These are phyloP conservation scores for Thaumetopoea pityocampa DNA, from an alignment of 1,140 invertebrate species.

Conservation along the genomic window DNA sequence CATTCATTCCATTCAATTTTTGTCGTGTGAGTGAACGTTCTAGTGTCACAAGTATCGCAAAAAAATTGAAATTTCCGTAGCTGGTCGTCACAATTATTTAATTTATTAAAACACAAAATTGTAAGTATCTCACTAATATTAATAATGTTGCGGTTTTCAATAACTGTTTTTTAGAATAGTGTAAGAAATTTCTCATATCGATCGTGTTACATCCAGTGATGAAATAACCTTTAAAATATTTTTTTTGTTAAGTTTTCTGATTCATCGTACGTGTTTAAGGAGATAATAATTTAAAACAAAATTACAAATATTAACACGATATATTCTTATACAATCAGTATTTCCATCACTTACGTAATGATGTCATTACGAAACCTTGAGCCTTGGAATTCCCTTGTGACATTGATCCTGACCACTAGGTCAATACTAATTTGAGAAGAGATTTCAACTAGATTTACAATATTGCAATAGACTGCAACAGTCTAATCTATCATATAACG, in stretches of 20 bases:
- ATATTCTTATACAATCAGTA: neutral
- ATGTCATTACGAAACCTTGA: constrained; percentile 51
- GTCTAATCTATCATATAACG: too few species aligned
- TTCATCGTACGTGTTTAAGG: too few species aligned
- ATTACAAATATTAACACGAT: neutral
- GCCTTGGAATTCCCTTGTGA: constrained; percentile 50
- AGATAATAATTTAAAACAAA: too few species aligned
- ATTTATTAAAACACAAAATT: constrained; percentile 1
- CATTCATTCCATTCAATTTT: constrained; percentile 1
- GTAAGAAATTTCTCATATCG: too few species aligned
- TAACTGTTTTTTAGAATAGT: too few species aligned
- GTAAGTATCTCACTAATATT: too few species aligned
- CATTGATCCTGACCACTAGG: constrained; percentile 68
- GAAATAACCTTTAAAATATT: too few species aligned
- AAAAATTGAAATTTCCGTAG: neutral
- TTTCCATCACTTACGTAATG: constrained; percentile 54
- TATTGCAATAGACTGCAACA: too few species aligned
- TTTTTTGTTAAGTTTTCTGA: too few species aligned
- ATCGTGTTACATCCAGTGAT: too few species aligned
- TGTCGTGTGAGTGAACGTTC: neutral
- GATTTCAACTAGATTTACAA: neutral
- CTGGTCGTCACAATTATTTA: neutral
- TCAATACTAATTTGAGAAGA: constrained; percentile 16
- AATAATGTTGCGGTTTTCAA: too few species aligned
- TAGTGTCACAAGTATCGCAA: neutral